Conservation (phyloP, 2,113 vertebrate genomes). For the Triplophysa tibetana region DNA sequence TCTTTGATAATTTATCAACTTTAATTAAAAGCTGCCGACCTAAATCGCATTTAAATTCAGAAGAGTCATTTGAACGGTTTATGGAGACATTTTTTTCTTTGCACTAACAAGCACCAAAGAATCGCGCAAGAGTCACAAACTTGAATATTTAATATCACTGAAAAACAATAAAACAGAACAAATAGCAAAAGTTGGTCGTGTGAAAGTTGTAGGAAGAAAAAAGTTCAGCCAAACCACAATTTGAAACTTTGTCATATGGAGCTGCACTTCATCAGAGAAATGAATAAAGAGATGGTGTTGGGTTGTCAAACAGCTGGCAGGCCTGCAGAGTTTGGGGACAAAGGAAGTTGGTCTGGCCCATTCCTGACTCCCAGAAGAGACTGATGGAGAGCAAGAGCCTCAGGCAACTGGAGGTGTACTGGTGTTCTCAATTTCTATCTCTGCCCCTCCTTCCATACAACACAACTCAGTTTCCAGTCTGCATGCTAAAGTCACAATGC, state of each 20-base stretch:
- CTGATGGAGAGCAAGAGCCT: constrained; percentile 18
- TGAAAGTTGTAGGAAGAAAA: neutral
- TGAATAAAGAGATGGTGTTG: neutral
- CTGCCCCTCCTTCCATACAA: neutral
- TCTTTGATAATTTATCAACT: no score
- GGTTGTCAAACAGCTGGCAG: constrained; percentile 24
- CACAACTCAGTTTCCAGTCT: constrained; percentile 16
- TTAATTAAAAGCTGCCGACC: no score
- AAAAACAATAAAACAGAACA: no score
- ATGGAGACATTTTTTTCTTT: no score
- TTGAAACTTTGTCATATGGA: neutral
- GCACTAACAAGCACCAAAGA: no score
- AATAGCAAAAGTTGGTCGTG: neutral
- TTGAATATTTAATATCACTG: no score
- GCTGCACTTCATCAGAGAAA: neutral
- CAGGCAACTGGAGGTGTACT: constrained; percentile 27
- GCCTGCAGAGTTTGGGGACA: constrained; percentile 7
- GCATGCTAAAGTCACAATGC: neutral
- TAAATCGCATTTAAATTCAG: neutral
- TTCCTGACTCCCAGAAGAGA: constrained; percentile 11
- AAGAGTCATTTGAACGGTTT: neutral
- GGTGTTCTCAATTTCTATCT: neutral
- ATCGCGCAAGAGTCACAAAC: no score
- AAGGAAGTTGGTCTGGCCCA: constrained; percentile 1
- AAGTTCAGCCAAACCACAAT: neutral